Conservation (phyloP, 2,888 invertebrate species). For the Lochmaea crataegi region DNA sequence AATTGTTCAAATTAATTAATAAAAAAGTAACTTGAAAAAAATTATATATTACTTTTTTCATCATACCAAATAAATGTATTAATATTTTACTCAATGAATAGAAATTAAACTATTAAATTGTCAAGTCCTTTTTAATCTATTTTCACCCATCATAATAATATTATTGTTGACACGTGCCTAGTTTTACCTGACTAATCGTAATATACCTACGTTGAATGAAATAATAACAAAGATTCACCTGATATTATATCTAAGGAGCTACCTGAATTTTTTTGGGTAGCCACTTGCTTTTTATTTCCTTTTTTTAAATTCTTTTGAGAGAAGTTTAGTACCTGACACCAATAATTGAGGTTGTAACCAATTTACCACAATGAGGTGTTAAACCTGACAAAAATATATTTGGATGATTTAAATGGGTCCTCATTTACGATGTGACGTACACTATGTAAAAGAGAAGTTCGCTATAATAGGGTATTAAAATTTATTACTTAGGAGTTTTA, state of each 20-base stretch:
- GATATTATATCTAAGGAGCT: neutral
- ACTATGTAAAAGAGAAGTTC: too few relatives aligned
- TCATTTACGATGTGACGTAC: too few relatives aligned
- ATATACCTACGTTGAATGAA: neutral
- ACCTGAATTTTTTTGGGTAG: slow-evolving; percentile 1
- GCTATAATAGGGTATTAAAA: too few relatives aligned
- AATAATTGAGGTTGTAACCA: neutral
- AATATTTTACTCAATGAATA: neutral
- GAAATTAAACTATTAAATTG: neutral
- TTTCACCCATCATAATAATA: slow-evolving; percentile 1
- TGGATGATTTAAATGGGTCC: too few relatives aligned
- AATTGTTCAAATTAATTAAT: too few relatives aligned
- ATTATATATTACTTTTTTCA: too few relatives aligned
- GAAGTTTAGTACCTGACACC: neutral
- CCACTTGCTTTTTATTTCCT: neutral
- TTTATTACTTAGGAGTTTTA: too few relatives aligned
- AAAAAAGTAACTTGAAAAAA: too few relatives aligned
- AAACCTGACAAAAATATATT: too few relatives aligned
- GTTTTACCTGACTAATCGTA: neutral
- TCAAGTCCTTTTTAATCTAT: neutral
- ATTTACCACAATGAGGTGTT: neutral
- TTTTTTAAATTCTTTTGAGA: neutral
- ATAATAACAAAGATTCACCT: slow-evolving; percentile 4
- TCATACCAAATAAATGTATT: neutral
- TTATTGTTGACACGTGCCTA: neutral